Conservation (phyloP, 2,797 vertebrate species). For the Myripristis murdjan region DNA sequence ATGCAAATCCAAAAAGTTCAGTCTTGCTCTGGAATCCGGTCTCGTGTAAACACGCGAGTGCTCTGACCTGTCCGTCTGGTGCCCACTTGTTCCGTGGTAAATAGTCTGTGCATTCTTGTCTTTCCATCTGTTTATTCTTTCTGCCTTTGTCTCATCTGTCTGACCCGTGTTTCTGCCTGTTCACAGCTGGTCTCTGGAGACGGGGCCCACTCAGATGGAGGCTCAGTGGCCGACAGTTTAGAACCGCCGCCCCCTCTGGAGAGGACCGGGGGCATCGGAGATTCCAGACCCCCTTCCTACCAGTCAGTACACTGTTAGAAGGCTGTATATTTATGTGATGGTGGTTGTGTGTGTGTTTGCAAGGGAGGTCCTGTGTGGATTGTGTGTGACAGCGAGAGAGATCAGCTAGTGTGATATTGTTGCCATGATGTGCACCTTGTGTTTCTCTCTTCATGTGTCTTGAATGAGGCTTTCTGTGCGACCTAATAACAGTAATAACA, state of each 20-base stretch:
- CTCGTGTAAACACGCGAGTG: conserved; percentile 38
- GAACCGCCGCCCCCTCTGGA: conserved; percentile 88
- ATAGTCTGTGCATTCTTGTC: neutral
- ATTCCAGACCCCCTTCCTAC: conserved; percentile 95
- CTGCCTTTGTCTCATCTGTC: conserved; percentile 21
- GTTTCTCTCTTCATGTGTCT: conserved; percentile 16
- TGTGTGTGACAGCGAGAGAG: too few relatives aligned
- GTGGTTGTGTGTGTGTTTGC: neutral
- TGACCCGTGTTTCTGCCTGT: conserved; percentile 46
- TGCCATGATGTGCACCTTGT: conserved; percentile 7
- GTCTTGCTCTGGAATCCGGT: neutral
- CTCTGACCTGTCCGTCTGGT: conserved; percentile 21
- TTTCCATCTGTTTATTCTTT: conserved; percentile 25
- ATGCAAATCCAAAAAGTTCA: too few relatives aligned
- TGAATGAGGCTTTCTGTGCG: conserved; percentile 47
- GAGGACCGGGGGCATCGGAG: conserved; percentile 93
- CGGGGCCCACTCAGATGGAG: conserved; percentile 81
- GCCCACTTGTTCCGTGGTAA: conserved; percentile 20
- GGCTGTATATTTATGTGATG: neutral
- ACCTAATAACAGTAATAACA: conserved; percentile 18
- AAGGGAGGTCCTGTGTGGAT: neutral
- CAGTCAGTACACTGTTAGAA: conserved; percentile 86
- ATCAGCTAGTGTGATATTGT: neutral
- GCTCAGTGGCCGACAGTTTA: conserved; percentile 84
- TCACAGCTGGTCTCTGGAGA: conserved; percentile 92